Conservation (phyloP, 1,140 invertebrate species). For the Drosophila sulfurigaster region DNA sequence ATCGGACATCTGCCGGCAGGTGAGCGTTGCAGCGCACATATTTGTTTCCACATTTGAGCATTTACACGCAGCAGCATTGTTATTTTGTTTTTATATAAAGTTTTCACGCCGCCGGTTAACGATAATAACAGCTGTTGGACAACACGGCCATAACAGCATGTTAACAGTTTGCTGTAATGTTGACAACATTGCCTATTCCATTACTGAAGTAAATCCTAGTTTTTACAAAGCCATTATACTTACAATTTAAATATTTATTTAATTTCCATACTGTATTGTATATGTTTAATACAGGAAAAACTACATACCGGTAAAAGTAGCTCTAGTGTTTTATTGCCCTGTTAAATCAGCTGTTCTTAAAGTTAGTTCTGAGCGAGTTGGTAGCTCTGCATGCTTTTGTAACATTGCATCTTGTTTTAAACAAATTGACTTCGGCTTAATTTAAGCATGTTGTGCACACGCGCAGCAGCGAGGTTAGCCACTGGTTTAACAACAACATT, state of each 20-base stretch:
- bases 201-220: background rate
- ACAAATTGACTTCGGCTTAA: conserved; percentile 41
- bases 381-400: conserved; percentile 52
- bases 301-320: too few relatives aligned
- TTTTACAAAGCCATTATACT: too few relatives aligned
- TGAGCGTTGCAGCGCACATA: conserved; percentile 8
- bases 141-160: background rate
- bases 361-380: conserved; percentile 28
- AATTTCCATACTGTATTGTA: too few relatives aligned
- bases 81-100: conserved; percentile 13
- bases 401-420: conserved; percentile 48
- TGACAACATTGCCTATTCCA: background rate
- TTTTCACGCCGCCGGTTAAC: conserved; percentile 21
- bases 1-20: background rate
- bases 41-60: conserved; percentile 50
- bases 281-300: too few relatives aligned
- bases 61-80: conserved; percentile 56
- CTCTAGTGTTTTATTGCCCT: background rate
- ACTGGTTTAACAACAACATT: conserved; percentile 21
- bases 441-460: conserved; percentile 66
- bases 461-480: conserved; percentile 50
- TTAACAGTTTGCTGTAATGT: conserved; percentile 18
- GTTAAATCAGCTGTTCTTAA: conserved; percentile 24
- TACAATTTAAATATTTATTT: too few relatives aligned
- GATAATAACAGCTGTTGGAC: conserved; percentile 8